phyloP scores from a whole-genome alignment of 1,140 invertebrate genomes.

The Popillia japonica region DNA sequence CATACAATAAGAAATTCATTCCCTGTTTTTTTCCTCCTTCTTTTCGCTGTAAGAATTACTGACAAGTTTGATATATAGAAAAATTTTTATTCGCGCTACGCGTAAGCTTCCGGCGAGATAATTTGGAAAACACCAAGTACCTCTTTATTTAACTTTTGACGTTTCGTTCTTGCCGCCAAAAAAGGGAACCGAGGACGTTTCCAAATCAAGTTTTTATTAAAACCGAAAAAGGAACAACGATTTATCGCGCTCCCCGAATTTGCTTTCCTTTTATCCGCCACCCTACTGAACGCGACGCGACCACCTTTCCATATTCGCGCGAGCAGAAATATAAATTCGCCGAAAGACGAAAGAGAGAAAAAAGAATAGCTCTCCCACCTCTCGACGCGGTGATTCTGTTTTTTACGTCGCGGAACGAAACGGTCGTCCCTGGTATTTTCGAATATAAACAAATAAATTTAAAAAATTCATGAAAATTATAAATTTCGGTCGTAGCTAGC shows the following conservation, averaged over 20 bases:
- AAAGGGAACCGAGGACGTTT: slow-evolving; percentile 2
- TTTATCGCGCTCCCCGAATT: slow-evolving; percentile 21
- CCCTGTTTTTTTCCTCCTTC: background rate
- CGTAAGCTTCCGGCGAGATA: background rate
- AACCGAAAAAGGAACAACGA: slow-evolving; percentile 29
- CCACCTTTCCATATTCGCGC: background rate
- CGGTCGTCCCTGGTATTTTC: background rate
- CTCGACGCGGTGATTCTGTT: background rate
- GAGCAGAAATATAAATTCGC: background rate
- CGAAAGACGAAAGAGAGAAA: too few relatives aligned
- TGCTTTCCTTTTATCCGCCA: background rate
- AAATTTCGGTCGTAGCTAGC: background rate
- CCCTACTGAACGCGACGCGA: background rate
- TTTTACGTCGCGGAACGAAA: background rate
- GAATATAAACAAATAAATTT: background rate
- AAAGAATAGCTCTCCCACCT: too few relatives aligned
- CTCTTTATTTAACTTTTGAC: slow-evolving; percentile 29
- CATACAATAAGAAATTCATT: background rate
- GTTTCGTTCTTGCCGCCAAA: background rate
- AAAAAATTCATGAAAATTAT: background rate
- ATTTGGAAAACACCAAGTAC: slow-evolving; percentile 27
- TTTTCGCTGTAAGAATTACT: background rate
- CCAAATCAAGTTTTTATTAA: slow-evolving; percentile 34
- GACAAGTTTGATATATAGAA: slow-evolving; percentile 16
- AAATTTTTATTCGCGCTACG: background rate